A percentile compares a stretch with the other conserved stretches of the same genome.
These are phyloP conservation scores for Panagrolaimus sp. DNA, from an alignment of 1,140 invertebrate genomes.

Conservation along the genomic window DNA sequence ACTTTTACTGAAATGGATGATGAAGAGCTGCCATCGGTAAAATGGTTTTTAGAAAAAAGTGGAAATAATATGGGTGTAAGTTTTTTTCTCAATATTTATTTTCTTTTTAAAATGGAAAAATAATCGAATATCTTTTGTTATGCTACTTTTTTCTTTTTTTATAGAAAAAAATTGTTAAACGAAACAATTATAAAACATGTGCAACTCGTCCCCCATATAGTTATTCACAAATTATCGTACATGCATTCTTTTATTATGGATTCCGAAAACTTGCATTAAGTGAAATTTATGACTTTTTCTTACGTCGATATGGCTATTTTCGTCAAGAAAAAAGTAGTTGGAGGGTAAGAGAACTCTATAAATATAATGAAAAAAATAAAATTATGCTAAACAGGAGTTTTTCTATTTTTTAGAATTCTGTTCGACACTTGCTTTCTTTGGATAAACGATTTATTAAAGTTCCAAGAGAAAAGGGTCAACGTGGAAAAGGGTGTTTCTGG, in stretches of 20 bases:
- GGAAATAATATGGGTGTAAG: too few species aligned
- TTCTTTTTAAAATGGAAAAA: too few species aligned
- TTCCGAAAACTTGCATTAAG: not conserved
- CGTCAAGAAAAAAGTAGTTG: constrained; percentile 3
- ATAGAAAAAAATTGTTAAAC: too few species aligned
- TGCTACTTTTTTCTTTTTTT: too few species aligned
- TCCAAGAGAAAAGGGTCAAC: not conserved
- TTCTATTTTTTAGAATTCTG: constrained; percentile 4
- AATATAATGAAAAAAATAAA: not conserved
- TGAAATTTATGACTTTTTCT: constrained; percentile 4
- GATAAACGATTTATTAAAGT: constrained; percentile 12
- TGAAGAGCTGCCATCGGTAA: too few species aligned
- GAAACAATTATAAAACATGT: too few species aligned
- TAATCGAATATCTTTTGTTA: too few species aligned
- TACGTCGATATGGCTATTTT: not conserved
- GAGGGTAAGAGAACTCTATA: not conserved
- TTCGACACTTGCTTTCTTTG: constrained; percentile 11
- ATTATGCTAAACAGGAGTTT: not conserved
- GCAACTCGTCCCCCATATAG: not conserved
- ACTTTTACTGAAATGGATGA: too few species aligned
- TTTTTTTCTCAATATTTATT: too few species aligned
- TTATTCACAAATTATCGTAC: constrained; percentile 10
- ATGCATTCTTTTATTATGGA: constrained; percentile 3
- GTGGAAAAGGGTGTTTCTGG: constrained; percentile 4
- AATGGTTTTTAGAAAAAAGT: too few species aligned